Evolutionary conservation across 2,888 invertebrate species (phyloP), one percentile per base, ranked within the genome.

Genomic region (Drosophila flavopinicola): DNA sequence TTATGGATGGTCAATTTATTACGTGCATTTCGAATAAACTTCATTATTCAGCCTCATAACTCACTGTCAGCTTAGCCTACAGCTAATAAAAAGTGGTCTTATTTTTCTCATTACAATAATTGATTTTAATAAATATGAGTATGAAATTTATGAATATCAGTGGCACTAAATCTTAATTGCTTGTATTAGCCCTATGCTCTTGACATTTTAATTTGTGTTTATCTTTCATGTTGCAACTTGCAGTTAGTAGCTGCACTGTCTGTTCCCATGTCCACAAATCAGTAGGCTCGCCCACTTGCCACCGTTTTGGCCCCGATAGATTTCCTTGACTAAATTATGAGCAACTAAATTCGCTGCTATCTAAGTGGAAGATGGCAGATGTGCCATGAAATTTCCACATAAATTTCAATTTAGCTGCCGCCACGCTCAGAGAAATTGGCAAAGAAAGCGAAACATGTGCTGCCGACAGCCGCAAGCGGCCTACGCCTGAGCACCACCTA

Each of bases 1-100:
- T 86, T 86, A 74, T 67, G 45, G 67, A 84, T 86, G 85, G 56
- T 47, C 64, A 79, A 79, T 79, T 69, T 69, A 85, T 85, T 83
- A 79, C 56, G 49, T 47, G 23, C 54, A 48, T 9, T 17, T 23
- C 3, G 20, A 23, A 9, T 38, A n/a, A n/a, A 24, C 6, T 52
- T 39, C 25, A 32, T 32, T 32, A 11, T 23, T 17, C 44, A 32
- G 37, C 17, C 60, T 56, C 70, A 71, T 71, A 63, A 69, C 75
- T 71, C 70, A 71, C 70, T 70, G 70, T 70, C 71, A 69, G 42
- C 23, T 65, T 51, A 64, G 20, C n/a, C 20, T n/a, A 42, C 35
- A 66, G 37, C 11, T 32, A 41, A 61, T 61, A 61, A 47, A 24
- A 23, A n/a, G n/a, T n/a, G n/a, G n/a, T n/a, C n/a, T n/a, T n/a